Evolutionary conservation across 2,797 vertebrate genomes (phyloP), one percentile per base, ranked within the genome.

Genomic region (Salarias fasciatus): DNA sequence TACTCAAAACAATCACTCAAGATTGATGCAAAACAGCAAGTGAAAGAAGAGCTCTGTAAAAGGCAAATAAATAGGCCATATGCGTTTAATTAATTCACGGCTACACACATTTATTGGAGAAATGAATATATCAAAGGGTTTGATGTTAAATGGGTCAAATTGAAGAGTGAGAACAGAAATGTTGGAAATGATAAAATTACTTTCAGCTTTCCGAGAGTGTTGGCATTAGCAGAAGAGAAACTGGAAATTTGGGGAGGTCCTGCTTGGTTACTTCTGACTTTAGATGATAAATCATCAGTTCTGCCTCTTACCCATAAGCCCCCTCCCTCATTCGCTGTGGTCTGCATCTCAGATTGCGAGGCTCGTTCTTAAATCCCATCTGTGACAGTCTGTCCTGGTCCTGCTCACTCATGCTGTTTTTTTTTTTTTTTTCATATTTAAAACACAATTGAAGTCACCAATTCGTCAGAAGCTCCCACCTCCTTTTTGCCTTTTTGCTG

Each of bases 271-370:
- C 33, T 56, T 11, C 53, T 49, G 54, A 14, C 43, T 9, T 47
- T 46, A 71, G 47, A 37, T 47, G 67, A 46, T 69, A 82, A 50
- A 55, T 70, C 18, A 60, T 36, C 38, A 57, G 47, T 72, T 57
- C 53, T 64, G 59, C 13, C 15, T 48, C 48, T 38, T 36, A 1
- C 46, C 33, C 2, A 13, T 24, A 38, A 50, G 37, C 15, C 15
- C 11, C 11, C 50, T 65, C 53, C 41, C 37, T 54, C 49, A 41
- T 53, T 38, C 45, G 12, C 35, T 18, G 47, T 11, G 35, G 8
- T 38, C 60, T 49, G 5, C 49, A 31, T 56, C 52, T 1, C 10
- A 18, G 8, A 9, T 38, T 38, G 7, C 24, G 18, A 24, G 18
- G 24, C 18, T 24, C 18, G 18, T 24, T 18, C 24, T 24, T 18